A percentile compares a stretch with the other conserved stretches of the same genome.
Conservation (phyloP, 2,113 vertebrate species). For the Hypomesus transpacificus region DNA sequence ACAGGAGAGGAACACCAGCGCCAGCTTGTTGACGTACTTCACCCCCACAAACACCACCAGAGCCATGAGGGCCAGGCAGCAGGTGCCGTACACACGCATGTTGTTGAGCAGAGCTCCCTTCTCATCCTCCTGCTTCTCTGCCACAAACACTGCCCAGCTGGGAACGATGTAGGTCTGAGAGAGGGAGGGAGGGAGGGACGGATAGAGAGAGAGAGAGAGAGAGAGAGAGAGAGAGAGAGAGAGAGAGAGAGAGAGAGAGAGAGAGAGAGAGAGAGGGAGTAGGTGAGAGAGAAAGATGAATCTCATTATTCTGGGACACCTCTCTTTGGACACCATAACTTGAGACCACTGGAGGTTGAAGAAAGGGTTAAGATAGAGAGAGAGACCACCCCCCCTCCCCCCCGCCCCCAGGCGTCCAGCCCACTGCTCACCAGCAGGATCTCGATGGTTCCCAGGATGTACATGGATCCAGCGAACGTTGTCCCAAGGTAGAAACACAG, state of each 20-base stretch:
- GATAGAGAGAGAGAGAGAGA: neutral
- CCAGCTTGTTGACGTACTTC: slow-evolving; percentile 92
- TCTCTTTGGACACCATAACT: too few species aligned
- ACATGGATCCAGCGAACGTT: slow-evolving; percentile 77
- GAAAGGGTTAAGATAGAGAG: too few species aligned
- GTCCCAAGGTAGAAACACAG: slow-evolving; percentile 77
- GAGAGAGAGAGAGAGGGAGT: neutral
- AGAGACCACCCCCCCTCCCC: too few species aligned
- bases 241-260: neutral
- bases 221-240: neutral
- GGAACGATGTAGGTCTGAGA: slow-evolving; percentile 86
- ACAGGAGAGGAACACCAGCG: slow-evolving; percentile 90
- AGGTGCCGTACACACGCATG: slow-evolving; percentile 87
- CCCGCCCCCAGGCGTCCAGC: too few species aligned
- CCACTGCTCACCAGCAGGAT: slow-evolving; percentile 67
- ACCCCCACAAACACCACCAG: slow-evolving; percentile 93
- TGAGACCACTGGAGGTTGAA: too few species aligned
- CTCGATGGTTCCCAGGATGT: slow-evolving; percentile 77
- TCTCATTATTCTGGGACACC: too few species aligned
- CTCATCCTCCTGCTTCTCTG: slow-evolving; percentile 32
- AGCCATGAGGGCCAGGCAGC: slow-evolving; percentile 85
- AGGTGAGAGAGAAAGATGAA: neutral
- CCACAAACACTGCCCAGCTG: slow-evolving; percentile 69
- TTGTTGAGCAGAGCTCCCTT: slow-evolving; percentile 68
- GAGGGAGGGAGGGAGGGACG: neutral